These are phyloP conservation scores for Montifringilla adamsi DNA, from an alignment of 2,113 vertebrate species.

Conservation along the genomic window DNA sequence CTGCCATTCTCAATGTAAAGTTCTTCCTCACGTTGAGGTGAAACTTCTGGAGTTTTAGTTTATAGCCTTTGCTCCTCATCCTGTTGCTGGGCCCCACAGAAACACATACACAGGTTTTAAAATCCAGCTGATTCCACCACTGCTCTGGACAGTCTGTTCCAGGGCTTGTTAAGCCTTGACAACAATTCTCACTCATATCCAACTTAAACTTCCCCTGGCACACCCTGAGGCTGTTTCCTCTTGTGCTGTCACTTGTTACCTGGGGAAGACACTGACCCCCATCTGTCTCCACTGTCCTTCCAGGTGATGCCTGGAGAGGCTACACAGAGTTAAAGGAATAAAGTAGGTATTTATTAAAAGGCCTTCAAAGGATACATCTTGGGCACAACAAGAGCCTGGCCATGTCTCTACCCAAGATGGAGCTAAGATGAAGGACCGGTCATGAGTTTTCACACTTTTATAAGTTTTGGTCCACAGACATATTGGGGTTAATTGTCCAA, in stretches of 20 bases:
- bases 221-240: not conserved
- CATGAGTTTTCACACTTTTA: not conserved
- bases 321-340: not conserved
- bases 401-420: not conserved
- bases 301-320: not conserved
- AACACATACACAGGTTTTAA: not conserved
- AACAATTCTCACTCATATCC: not conserved
- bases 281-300: not conserved
- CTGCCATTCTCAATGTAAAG: not conserved
- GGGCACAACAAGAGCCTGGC: not conserved
- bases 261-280: not conserved
- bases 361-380: not conserved
- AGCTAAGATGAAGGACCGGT: not conserved
- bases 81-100: not conserved
- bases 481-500: not conserved
- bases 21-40: not conserved
- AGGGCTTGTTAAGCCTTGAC: not conserved
- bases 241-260: not conserved
- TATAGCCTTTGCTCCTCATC: not conserved
- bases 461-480: not conserved
- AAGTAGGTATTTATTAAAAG: not conserved
- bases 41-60: not conserved
- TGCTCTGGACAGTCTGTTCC: not conserved
- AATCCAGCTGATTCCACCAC: not conserved
- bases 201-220: not conserved